Evolutionary conservation across 2,888 invertebrate genomes (phyloP).

Genomic region (Sussaba pulchella): DNA sequence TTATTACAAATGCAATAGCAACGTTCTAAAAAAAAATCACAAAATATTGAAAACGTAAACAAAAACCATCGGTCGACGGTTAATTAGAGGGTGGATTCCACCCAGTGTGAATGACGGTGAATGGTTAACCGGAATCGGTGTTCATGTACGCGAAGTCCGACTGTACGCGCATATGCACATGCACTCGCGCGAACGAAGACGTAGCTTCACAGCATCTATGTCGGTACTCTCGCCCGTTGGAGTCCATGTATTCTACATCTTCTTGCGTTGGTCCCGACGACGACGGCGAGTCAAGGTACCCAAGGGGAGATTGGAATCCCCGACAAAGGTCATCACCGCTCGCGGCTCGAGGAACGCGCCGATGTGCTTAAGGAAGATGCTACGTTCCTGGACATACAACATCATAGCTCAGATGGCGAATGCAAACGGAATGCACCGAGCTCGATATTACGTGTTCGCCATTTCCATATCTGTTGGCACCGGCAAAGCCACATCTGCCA

Average conservation of each 20-base stretch:
- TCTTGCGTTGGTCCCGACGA: constrained; percentile 25
- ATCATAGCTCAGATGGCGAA: too few relatives aligned
- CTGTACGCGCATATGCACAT: too few relatives aligned
- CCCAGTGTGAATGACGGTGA: too few relatives aligned
- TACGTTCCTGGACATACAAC: constrained; percentile 15
- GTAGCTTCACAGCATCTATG: constrained; percentile 17
- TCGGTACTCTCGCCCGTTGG: constrained; percentile 13
- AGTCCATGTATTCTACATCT: constrained; percentile 51
- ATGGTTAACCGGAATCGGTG: background rate
- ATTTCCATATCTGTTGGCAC: background rate
- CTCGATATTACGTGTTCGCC: background rate
- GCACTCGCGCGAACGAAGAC: constrained; percentile 26
- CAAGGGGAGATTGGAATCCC: constrained; percentile 42
- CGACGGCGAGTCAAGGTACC: constrained; percentile 32
- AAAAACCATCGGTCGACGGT: too few relatives aligned
- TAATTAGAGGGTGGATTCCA: too few relatives aligned
- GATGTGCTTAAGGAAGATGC: constrained; percentile 26
- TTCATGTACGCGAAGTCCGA: background rate
- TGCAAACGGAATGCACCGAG: constrained; percentile 18
- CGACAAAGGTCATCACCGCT: constrained; percentile 22
- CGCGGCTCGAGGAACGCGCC: constrained; percentile 9
- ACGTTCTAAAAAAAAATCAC: too few relatives aligned
- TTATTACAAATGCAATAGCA: too few relatives aligned
- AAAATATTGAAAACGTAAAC: too few relatives aligned
- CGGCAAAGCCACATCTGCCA: background rate